phyloP scores from a whole-genome alignment of 2,113 vertebrate species.

The Nesoenas mayeri region DNA sequence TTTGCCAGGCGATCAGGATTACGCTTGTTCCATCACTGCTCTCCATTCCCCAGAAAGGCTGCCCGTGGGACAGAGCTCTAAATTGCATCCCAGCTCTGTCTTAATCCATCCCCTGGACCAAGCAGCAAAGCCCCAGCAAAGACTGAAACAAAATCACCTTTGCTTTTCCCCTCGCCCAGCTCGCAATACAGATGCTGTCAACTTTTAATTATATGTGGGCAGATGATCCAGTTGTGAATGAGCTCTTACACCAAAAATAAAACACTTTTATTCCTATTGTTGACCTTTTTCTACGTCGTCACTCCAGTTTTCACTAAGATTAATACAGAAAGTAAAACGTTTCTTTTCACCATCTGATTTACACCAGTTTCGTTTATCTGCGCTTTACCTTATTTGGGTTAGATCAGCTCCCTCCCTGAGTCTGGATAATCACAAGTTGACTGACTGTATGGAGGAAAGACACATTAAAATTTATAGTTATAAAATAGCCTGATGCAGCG shows the following conservation, averaged over 20 bases:
- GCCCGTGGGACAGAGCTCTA: constrained; percentile 37
- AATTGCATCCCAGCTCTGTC: constrained; percentile 12
- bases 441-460: not conserved
- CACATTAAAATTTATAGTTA: constrained; percentile 48
- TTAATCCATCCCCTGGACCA: constrained; percentile 44
- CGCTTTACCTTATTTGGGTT: constrained; percentile 8
- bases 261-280: not conserved
- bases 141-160: constrained; percentile 22
- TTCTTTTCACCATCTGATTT: not conserved
- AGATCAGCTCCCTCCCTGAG: not conserved
- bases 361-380: not conserved
- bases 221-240: not conserved
- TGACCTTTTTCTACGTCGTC: not conserved
- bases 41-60: not conserved
- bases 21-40: not conserved
- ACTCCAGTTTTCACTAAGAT: not conserved
- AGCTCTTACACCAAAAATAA: not conserved
- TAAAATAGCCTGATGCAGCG: constrained; percentile 36
- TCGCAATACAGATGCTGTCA: not conserved
- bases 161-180: not conserved
- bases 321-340: not conserved
- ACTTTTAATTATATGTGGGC: not conserved
- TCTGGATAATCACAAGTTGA: constrained; percentile 25
- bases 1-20: not conserved
- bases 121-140: not conserved